Evolutionary conservation across 2,888 invertebrate species (phyloP).

Genomic region (Uropetala carovei): DNA sequence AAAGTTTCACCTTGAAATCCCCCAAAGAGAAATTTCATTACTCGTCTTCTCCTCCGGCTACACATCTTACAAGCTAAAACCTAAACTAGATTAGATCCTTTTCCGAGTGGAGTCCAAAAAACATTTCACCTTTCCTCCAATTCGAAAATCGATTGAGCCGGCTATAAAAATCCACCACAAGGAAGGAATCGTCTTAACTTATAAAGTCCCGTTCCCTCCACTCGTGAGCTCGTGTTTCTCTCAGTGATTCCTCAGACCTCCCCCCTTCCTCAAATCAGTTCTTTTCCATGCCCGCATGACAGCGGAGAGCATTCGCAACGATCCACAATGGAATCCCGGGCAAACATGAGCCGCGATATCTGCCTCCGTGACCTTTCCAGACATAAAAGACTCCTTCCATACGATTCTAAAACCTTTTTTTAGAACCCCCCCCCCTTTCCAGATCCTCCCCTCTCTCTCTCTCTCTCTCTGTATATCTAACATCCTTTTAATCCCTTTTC

Average conservation of each 20-base stretch:
- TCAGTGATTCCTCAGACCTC: background rate
- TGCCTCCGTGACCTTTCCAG: background rate
- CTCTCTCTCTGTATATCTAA: too few species aligned
- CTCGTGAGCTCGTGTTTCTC: background rate
- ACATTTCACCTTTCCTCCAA: background rate
- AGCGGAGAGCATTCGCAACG: background rate
- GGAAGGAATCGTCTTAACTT: slow-evolving; percentile 15
- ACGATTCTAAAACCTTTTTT: background rate
- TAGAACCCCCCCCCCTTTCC: background rate
- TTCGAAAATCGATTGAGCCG: background rate
- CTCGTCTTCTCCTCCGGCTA: too few species aligned
- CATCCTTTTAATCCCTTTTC: too few species aligned
- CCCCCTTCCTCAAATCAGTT: background rate
- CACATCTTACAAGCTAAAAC: too few species aligned
- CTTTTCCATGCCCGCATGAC: background rate
- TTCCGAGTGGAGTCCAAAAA: too few species aligned
- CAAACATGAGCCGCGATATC: background rate
- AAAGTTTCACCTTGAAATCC: too few species aligned
- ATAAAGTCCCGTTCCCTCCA: background rate
- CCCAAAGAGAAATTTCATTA: too few species aligned
- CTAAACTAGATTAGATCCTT: too few species aligned
- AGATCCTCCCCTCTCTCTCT: background rate
- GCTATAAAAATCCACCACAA: background rate
- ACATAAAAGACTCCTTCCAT: background rate
- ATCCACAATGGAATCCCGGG: background rate